phyloP scores from a whole-genome alignment of 2,888 invertebrate genomes.

The Ennomos erosarius region DNA sequence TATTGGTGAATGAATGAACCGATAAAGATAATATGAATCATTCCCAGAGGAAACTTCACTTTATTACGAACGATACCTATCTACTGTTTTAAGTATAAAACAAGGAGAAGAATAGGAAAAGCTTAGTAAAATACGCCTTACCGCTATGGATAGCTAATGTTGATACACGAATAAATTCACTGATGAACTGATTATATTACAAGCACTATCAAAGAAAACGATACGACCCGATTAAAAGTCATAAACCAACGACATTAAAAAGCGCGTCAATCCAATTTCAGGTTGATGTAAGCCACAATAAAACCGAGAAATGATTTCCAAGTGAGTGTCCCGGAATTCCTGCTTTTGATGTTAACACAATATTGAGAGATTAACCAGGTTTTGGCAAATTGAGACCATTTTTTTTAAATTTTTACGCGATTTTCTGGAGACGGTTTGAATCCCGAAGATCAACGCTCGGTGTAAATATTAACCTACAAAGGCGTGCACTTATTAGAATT shows the following conservation, averaged over 20 bases:
- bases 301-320: constrained; percentile 15
- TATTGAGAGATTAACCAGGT: constrained; percentile 14
- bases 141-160: too few relatives aligned
- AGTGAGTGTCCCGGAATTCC: constrained; percentile 11
- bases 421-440: neutral
- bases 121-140: too few relatives aligned
- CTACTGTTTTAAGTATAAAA: neutral
- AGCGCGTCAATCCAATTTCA: constrained; percentile 15
- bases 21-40: too few relatives aligned
- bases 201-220: neutral
- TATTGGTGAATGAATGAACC: too few relatives aligned
- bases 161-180: too few relatives aligned
- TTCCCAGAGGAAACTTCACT: too few relatives aligned
- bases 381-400: constrained; percentile 7
- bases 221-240: constrained; percentile 17
- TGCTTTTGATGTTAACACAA: constrained; percentile 21
- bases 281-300: constrained; percentile 20
- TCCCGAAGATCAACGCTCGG: too few relatives aligned
- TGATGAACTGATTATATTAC: too few relatives aligned
- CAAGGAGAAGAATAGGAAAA: constrained; percentile 1
- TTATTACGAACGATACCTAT: too few relatives aligned
- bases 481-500: too few relatives aligned
- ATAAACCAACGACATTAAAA: constrained; percentile 28
- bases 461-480: too few relatives aligned
- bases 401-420: constrained; percentile 1